phyloP scores from a whole-genome alignment of 2,888 invertebrate genomes.

The Mimas tiliae region DNA sequence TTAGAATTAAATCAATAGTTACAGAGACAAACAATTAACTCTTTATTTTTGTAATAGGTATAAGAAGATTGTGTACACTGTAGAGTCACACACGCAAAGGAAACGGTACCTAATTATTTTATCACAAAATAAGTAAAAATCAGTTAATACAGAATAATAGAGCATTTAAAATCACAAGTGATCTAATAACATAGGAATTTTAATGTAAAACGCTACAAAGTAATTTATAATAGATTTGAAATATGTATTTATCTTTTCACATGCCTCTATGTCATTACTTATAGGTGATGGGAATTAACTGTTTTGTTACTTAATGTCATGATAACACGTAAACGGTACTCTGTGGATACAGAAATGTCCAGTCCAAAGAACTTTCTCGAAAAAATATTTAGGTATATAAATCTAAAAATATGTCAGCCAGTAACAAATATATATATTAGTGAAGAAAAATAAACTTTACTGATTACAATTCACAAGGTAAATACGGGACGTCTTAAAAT shows the following conservation, averaged over 20 bases:
- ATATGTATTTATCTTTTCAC: conserved; percentile 2
- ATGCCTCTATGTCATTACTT: conserved; percentile 3
- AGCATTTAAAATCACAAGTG: not conserved
- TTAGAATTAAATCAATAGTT: too few species aligned
- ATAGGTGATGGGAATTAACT: not conserved
- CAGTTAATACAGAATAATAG: not conserved
- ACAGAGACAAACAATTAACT: too few species aligned
- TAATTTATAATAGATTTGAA: conserved; percentile 17
- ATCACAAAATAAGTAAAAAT: conserved; percentile 5
- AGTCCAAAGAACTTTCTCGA: not conserved
- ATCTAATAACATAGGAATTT: conserved; percentile 8
- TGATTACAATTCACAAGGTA: not conserved
- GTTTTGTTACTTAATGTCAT: not conserved
- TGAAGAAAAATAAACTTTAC: not conserved
- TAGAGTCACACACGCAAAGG: too few species aligned
- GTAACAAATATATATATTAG: conserved; percentile 2
- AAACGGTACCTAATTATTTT: not conserved
- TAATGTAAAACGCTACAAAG: conserved; percentile 11
- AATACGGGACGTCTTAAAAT: not conserved
- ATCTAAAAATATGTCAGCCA: too few species aligned
- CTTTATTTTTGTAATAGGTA: too few species aligned
- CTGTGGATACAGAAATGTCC: not conserved
- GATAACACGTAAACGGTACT: not conserved
- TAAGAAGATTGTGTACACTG: too few species aligned
- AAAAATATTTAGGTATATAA: too few species aligned